Base-by-base conservation (phyloP, 2,888 invertebrate genomes). In the Theristus sp. region DNA sequence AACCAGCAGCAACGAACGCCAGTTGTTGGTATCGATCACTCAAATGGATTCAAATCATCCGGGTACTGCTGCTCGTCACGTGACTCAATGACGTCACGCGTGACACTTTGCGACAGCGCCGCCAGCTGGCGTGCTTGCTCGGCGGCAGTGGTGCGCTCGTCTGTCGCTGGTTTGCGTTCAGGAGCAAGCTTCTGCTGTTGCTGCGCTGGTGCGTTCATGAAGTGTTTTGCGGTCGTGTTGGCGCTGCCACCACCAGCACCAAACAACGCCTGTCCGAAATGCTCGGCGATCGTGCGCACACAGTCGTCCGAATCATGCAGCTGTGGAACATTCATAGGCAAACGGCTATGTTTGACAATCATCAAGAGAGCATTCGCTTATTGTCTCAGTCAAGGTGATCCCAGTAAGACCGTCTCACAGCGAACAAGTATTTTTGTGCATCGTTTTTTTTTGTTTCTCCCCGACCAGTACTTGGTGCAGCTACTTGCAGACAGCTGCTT, bases 241-340 rank as follows among this genome's bases (percentile, higher is more conserved):
- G 38, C 38, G 38, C 10, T 38, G 10, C 6, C 38, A 38, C 17
- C 10, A 38, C 38, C 10, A 38, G 10, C 62, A 52, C 71, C 69
- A 60, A 90, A 90, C 24, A 91, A 81, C 0, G 90, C 89, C 63
- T 86, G 82, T 0, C 89, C 87, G 77, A 90, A 87, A 78, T 89
- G 91, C 70, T 89, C 87, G 0, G 91, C 88, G 1, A 91, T 85
- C 0, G 90, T 83, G 0, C 86, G 83, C 76, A 91, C 89, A 24
- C 84, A 83, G 76, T 78, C 80, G 63, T 72, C 71, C 1, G 75
- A 70, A 61, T 74, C 68, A 64, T 76, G 74, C 64, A 77, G 65
- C 70, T 63, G 55, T 24, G n/a, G n/a, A n/a, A n/a, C n/a, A n/a
- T n/a, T n/a, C n/a, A n/a, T n/a, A n/a, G n/a, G n/a, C n/a, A n/a